Percentiles rank a stretch among this genome's conserved stretches.
These are phyloP conservation scores for Cremastinae sp. DNA, from an alignment of 2,888 invertebrate species.

Conservation along the genomic window DNA sequence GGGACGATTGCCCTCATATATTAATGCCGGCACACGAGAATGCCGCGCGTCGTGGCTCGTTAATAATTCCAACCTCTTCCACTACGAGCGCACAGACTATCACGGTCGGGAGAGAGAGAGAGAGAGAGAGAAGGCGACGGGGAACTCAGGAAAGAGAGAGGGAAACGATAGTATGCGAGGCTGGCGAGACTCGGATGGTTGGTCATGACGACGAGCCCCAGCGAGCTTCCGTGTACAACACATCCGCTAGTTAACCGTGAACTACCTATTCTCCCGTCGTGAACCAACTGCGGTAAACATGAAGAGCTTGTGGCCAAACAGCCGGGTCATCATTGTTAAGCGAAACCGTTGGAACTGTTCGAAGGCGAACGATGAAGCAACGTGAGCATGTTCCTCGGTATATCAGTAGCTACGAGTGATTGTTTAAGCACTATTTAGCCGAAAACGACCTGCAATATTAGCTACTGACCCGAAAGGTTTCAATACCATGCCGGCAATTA, in stretches of 20 bases:
- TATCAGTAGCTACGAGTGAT: slow-evolving; percentile 8
- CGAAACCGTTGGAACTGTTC: neutral
- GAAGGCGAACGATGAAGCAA: slow-evolving; percentile 16
- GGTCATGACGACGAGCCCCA: slow-evolving; percentile 26
- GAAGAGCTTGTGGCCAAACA: slow-evolving; percentile 33
- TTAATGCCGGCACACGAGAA: slow-evolving; percentile 68
- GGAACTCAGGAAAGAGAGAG: slow-evolving; percentile 7
- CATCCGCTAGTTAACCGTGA: slow-evolving; percentile 31
- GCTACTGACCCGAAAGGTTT: neutral
- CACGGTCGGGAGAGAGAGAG: slow-evolving; percentile 24
- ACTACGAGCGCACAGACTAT: slow-evolving; percentile 17
- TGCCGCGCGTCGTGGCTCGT: slow-evolving; percentile 68
- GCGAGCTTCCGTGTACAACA: slow-evolving; percentile 35
- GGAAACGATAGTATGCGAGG: neutral
- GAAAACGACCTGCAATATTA: neutral
- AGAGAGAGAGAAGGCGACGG: slow-evolving; percentile 4
- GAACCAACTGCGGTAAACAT: slow-evolving; percentile 41
- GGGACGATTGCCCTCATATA: slow-evolving; percentile 69
- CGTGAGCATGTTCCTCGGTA: neutral
- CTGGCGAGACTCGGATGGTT: slow-evolving; percentile 35
- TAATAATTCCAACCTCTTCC: slow-evolving; percentile 70
- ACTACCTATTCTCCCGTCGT: slow-evolving; percentile 44
- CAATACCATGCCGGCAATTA: neutral
- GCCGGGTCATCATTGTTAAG: slow-evolving; percentile 41
- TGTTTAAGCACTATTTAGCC: slow-evolving; percentile 23